Percentiles rank a stretch among this genome's conserved stretches.
Evolutionary conservation across 2,888 invertebrate genomes (phyloP).

Genomic region (Clusia tigrina): DNA sequence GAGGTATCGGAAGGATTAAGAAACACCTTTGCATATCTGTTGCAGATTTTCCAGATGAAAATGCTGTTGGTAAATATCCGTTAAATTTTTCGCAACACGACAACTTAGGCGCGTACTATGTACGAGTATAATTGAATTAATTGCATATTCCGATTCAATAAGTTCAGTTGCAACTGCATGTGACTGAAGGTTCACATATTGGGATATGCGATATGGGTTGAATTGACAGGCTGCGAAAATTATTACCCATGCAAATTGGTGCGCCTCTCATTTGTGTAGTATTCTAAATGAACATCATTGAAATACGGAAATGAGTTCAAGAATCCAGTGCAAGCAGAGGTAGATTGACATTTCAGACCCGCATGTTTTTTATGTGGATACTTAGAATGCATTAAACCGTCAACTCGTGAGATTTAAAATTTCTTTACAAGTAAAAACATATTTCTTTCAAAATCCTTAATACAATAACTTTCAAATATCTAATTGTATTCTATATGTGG

Average conservation of each 20-base stretch:
- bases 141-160: background rate
- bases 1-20: background rate
- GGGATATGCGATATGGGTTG: background rate
- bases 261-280: background rate
- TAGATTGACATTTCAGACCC: too few relatives aligned
- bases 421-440: too few relatives aligned
- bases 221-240: constrained; percentile 51
- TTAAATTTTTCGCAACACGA: background rate
- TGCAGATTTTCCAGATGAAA: background rate
- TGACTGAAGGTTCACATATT: too few relatives aligned
- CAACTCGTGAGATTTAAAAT: too few relatives aligned
- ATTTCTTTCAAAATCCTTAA: too few relatives aligned
- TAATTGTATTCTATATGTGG: too few relatives aligned
- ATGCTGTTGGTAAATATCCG: constrained; percentile 7
- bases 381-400: too few relatives aligned
- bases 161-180: background rate
- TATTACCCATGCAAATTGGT: constrained; percentile 54
- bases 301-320: background rate
- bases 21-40: constrained; percentile 2
- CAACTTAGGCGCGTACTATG: background rate
- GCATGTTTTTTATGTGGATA: too few relatives aligned
- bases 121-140: too few relatives aligned
- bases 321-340: background rate
- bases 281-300: constrained; percentile 1
- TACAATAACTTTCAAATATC: too few relatives aligned